These are phyloP conservation scores for Yasuhikotakia modesta DNA, from an alignment of 2,797 vertebrate genomes.

Conservation along the genomic window DNA sequence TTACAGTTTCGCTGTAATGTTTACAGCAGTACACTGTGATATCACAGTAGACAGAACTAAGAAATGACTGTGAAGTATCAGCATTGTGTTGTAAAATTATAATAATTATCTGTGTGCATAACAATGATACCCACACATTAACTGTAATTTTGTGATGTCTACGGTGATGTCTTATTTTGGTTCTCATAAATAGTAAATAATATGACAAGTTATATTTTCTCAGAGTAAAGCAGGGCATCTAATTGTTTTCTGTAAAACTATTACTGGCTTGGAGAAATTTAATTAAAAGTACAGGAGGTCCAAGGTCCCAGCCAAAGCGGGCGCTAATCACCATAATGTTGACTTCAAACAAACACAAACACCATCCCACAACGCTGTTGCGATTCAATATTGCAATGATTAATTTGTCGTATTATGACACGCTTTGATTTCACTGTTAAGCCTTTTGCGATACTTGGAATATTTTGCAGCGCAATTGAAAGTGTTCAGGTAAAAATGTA, in stretches of 20 bases:
- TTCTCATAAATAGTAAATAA: no score
- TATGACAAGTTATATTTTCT: background rate
- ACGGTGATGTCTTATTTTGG: no score
- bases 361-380: background rate
- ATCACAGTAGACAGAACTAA: no score
- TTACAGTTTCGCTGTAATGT: no score
- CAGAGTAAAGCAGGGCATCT: background rate
- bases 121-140: no score
- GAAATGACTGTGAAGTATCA: no score
- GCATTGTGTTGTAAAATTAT: no score
- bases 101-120: no score
- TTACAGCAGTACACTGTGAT: no score
- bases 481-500: background rate
- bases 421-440: background rate
- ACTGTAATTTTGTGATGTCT: no score
- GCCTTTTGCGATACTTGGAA: background rate
- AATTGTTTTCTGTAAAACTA: background rate
- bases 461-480: background rate
- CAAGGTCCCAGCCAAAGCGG: background rate
- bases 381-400: background rate
- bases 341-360: background rate
- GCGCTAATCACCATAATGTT: background rate
- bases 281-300: background rate
- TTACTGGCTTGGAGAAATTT: background rate
- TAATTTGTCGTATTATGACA: background rate